Evolutionary conservation across 1,140 invertebrate species (phyloP).

Genomic region (Mamestra configurata): DNA sequence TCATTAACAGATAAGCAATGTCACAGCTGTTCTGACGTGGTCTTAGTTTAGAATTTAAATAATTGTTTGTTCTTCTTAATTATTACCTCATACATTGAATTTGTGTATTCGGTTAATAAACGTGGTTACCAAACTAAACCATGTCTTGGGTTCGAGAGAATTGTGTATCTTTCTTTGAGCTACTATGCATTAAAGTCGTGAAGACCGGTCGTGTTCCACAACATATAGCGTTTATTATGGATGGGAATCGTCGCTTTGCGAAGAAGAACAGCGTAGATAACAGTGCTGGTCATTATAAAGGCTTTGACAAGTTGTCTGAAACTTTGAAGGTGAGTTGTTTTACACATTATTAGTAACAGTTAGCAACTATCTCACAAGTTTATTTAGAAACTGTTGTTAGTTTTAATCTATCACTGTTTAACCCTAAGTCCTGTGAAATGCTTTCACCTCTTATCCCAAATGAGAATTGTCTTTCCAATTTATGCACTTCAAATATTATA

Average conservation of each 20-base stretch:
- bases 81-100: neutral
- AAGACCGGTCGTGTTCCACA: slow-evolving; percentile 94
- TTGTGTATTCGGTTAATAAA: neutral
- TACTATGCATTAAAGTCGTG: slow-evolving; percentile 93
- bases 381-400: no score
- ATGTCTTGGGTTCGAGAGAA: slow-evolving; percentile 93
- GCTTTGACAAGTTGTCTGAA: slow-evolving; percentile 98
- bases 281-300: slow-evolving; percentile 95
- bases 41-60: neutral
- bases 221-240: slow-evolving; percentile 99
- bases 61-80: no score
- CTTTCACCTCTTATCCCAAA: no score
- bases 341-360: neutral
- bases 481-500: neutral
- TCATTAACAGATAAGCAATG: neutral
- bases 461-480: no score
- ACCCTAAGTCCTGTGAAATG: no score
- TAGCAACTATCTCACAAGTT: no score
- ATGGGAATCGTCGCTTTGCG: slow-evolving; percentile 99
- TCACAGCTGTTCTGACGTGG: slow-evolving; percentile 3
- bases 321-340: slow-evolving; percentile 92
- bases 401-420: neutral
- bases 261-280: slow-evolving; percentile 93
- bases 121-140: neutral
- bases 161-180: slow-evolving; percentile 93